Base-by-base conservation (phyloP, 2,113 vertebrate species). In the Hippoglossus stenolepis region DNA sequence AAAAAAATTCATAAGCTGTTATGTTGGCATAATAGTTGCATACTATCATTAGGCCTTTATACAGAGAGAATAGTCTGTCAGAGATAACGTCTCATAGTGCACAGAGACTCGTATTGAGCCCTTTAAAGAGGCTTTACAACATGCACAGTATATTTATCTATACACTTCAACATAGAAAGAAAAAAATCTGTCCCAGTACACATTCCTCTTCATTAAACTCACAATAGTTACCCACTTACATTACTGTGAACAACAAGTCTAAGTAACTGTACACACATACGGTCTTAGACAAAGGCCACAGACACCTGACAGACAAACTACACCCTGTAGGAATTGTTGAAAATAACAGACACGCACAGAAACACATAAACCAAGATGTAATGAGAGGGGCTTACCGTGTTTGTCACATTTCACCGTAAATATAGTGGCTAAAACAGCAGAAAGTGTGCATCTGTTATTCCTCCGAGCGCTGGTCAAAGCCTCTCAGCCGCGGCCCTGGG, bases 381-480 rank as follows among this genome's bases (percentile, higher is more conserved):
- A 75, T 69, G 28, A 84, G 9, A 10, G 56, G 28, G 54, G 21
- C 91, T 91, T 91, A 95, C 94, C 92, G 31, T 79, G 62, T 77
- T 75, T 31, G 59, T 93, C 66, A 90, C 89, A 93, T 94, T 87
- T 91, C 86, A 45, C 15, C 47, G 65, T 28, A 77, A 64, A 75
- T 68, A 53, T 63, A 76, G 66, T 15, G 40, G 38, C 17, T 35
- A 79, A 87, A 81, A 73, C 54, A 64, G 54, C 83, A 76, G 66
- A 82, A 84, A 68, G 73, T 17, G 60, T 70, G 17, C 57, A 51
- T 80, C 77, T 59, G 56, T 73, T 80, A 51, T 84, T 76, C 77
- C 75, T 70, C 75, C 5, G 54, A 85, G 86, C 23, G 56, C 40
- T 51, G 59, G 69, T 79, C 84, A 93, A 94, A 94, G 93, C 90